These are phyloP conservation scores for Melanotaenia parkinsoni DNA, from an alignment of 2,797 vertebrate species.

Conservation along the genomic window DNA sequence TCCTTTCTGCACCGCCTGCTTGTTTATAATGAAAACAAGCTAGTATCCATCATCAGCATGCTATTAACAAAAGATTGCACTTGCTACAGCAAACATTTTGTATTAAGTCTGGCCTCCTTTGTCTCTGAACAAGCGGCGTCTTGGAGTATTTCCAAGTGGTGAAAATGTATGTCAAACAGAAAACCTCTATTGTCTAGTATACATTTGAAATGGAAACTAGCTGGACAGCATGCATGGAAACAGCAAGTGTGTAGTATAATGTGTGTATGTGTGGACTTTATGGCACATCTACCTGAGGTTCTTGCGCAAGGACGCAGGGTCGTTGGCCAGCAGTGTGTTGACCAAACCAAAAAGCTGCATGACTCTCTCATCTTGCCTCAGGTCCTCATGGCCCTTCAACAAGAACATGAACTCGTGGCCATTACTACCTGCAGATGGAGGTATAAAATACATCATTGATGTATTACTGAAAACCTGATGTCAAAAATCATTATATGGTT, in stretches of 20 bases:
- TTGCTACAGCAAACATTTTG: background rate
- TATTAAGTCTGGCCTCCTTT: background rate
- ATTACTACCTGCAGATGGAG: constrained; percentile 90
- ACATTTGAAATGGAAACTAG: background rate
- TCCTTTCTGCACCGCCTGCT: background rate
- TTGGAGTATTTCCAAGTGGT: background rate
- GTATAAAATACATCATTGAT: constrained; percentile 49
- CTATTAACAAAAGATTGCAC: background rate
- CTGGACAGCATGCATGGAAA: background rate
- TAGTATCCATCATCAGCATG: background rate
- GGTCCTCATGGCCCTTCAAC: constrained; percentile 97
- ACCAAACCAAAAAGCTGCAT: constrained; percentile 99
- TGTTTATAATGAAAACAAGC: background rate
- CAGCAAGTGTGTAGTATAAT: background rate
- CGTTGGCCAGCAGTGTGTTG: constrained; percentile 96
- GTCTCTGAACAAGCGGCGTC: background rate
- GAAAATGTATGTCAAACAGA: background rate
- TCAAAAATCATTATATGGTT: constrained; percentile 15
- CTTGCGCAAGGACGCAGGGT: constrained; percentile 96
- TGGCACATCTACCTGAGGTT: constrained; percentile 89
- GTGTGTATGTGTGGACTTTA: background rate
- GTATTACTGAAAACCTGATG: constrained; percentile 5
- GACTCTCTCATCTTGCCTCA: constrained; percentile 96
- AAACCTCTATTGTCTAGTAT: background rate
- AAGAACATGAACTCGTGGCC: constrained; percentile 99